Conservation (phyloP, 2,113 vertebrate genomes). For the Tragulus kanchil region DNA sequence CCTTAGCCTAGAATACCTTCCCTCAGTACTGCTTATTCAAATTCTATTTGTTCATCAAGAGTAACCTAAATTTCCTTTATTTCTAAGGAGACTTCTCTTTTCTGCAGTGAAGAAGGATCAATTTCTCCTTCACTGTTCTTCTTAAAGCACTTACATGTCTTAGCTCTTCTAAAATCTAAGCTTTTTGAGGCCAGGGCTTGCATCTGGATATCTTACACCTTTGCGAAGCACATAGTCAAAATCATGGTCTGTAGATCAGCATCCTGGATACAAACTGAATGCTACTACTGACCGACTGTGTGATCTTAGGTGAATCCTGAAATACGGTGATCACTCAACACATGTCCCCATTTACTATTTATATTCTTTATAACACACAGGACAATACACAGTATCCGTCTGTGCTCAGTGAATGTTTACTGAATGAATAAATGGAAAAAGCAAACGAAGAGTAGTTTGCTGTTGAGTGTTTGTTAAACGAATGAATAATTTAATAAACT, state of each 20-base stretch:
- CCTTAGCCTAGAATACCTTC: background rate
- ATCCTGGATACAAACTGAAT: too few species aligned
- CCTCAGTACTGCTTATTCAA: background rate
- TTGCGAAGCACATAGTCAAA: background rate
- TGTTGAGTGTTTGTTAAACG: slow-evolving; percentile 53
- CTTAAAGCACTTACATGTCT: background rate
- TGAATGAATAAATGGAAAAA: slow-evolving; percentile 75
- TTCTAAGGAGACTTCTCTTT: background rate
- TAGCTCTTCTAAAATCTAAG: background rate
- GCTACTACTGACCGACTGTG: background rate
- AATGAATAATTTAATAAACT: slow-evolving; percentile 71
- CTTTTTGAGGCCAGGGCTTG: background rate
- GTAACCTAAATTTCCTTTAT: background rate
- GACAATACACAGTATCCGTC: background rate
- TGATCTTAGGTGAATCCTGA: background rate
- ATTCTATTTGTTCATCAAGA: background rate
- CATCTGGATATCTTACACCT: background rate
- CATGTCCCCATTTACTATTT: background rate
- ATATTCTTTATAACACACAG: background rate
- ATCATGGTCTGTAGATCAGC: background rate
- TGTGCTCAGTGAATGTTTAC: slow-evolving; percentile 70
- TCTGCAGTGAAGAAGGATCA: background rate
- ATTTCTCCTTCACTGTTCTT: background rate
- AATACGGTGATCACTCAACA: background rate
- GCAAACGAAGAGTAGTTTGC: slow-evolving; percentile 62